Evolutionary conservation across 2,888 invertebrate genomes (phyloP), one percentile per base, ranked within the genome.

Genomic region (Colostygia pectinataria): DNA sequence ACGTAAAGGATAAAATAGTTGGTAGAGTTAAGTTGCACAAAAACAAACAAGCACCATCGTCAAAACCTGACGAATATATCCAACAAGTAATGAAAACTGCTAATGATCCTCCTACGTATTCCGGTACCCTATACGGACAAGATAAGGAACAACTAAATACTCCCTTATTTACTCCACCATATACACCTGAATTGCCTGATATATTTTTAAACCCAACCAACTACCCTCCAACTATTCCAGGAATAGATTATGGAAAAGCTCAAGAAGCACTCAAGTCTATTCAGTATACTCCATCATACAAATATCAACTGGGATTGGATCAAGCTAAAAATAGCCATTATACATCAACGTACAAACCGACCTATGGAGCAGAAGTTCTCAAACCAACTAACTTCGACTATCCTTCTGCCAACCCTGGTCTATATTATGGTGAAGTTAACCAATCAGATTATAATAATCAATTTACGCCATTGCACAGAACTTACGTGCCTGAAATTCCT

Each of bases 331-430:
- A 18, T 18, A 20, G 18, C 4, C 15, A 14, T 10, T 33, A 23
- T 15, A 29, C 29, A 29, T 8, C 44, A 33, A 8, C 37, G 6
- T 33, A 33, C 33, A 32, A 23, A 28, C 8, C 27, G 27, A 42
- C 3, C 7, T 12, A 4, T n/a, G 10, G 12, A 23, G 4, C 7
- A 18, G 45, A 27, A 15, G 32, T 9, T 1, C 8, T 33, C 8
- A 39, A 29, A 29, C 24, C 24, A 15, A 24, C 9, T 4, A 28
- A 33, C 2, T 14, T 28, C 24, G 9, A 28, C 12, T 29, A 29
- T 20, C 8, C 31, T 32, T 12, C 43, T 12, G 12, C 37, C 1
- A 25, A 39, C 2, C 28, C 33, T 33, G 12, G 15, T 28, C 10
- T 27, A 9, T 24, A 28, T 27, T 15, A 34, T 23, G 43, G 23